Base-by-base conservation (phyloP, 2,888 invertebrate species). In the Boloria euphrosyne region DNA sequence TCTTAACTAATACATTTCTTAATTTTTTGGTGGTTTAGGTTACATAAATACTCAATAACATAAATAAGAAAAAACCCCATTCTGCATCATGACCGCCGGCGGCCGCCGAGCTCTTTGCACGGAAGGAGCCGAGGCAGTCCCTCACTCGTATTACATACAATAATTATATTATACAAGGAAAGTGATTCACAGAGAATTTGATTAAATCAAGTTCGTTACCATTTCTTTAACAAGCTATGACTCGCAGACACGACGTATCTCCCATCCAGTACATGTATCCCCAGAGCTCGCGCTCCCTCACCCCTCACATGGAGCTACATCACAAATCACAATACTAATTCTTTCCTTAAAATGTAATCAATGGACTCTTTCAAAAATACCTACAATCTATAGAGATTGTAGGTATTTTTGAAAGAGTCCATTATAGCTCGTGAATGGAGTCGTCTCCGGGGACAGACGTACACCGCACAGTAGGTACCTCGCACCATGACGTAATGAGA, bases 351-450 rank as follows among this genome's bases (percentile, higher is more conserved):
- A 31, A 31, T 49, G 49, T 59, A 59, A 31, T 31, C 31, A 5
- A 31, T 38, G 49, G 47, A 49, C 47, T 17, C 31, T 59, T 59
- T 59, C 49, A 49, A 59, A 57, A 44, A 57, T 57, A 57, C 55
- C 44, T 46, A 22, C n/a, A 57, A 57, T 44, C 44, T 57, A 22
- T 44, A 44, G 55, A 55, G n/a, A n/a, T n/a, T n/a, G n/a, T n/a
- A n/a, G n/a, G n/a, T n/a, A n/a, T n/a, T n/a, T n/a, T n/a, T n/a
- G n/a, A n/a, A n/a, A n/a, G n/a, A n/a, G n/a, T n/a, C 14, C n/a
- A 10, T 10, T 38, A 10, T 38, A 38, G 31, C 31, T 38, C 31
- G 31, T 38, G 31, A 3, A 10, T 38, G 10, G 14, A 3, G 31
- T 38, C 0, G 31, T 43, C 43, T 43, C 43, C 1, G 43, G 55